Base-by-base conservation (phyloP, 2,888 invertebrate genomes). In the Cheilosia impressa region DNA sequence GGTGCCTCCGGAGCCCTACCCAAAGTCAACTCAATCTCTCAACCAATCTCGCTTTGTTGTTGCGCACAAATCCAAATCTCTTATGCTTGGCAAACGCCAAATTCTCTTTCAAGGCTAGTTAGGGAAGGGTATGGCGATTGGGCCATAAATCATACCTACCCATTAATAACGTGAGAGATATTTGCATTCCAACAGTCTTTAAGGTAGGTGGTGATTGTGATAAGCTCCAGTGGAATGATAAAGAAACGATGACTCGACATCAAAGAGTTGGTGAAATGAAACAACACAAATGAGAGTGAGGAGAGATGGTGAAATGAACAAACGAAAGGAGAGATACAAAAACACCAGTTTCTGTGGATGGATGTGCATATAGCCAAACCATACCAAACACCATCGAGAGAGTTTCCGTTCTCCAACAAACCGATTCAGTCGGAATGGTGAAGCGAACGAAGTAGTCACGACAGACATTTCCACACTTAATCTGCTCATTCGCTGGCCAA, bases 361-460 rank as follows among this genome's bases (percentile, higher is more conserved):
- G 15, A 34, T 60, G 22, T 41, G 66, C 47, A 68, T 75, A 68
- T 43, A 69, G 58, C 55, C 62, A 68, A 72, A 62, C 47, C 62
- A 68, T 65, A 62, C 65, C 58, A 69, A 55, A 60, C 58, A 60
- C 58, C 73, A 77, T 27, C 69, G 27, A 52, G 45, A 65, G 57
- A 65, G 57, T 58, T 57, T 34, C 13, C 38, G 13, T 9, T 31
- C 38, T 55, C 47, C 57, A 34, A 57, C 73, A 55, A 76, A 68
- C 66, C 72, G 68, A 68, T 77, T 85, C 52, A 85, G 85, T 85
- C 57, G 71, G 68, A 38, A 72, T 85, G 55, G 55, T 72, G 72
- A 71, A 77, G 81, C 60, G 75, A 68, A 13, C 71, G 43, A 38
- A 38, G 38, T 38, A 38, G 65, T 31, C 53, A 65, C 69, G 75